Conservation (phyloP, 23 tunicate species). For the Corella eumyota region DNA sequence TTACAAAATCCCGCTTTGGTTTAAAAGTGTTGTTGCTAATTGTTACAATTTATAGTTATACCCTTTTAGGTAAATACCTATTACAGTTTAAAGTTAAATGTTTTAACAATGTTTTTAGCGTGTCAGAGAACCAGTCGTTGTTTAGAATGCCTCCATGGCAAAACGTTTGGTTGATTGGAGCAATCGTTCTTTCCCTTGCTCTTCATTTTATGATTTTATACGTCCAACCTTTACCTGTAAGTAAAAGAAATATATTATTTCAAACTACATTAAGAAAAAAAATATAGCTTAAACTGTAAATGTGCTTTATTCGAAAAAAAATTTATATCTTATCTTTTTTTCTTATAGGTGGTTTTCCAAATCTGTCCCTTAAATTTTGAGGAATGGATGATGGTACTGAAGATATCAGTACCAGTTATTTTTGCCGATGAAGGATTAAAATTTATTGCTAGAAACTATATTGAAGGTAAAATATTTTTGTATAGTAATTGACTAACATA, state of each 20-base stretch:
- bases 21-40: no score
- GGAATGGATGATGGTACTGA: constrained; percentile 94
- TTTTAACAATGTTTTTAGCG: no score
- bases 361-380: constrained; percentile 91
- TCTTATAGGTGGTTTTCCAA: constrained; percentile 84
- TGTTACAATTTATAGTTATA: no score
- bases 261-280: no score
- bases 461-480: constrained; percentile 69
- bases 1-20: no score
- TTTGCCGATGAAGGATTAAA: constrained; percentile 81
- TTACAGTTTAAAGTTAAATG: no score
- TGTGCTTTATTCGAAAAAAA: no score
- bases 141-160: constrained; percentile 97
- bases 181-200: constrained; percentile 90
- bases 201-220: constrained; percentile 95
- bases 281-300: no score
- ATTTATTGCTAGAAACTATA: constrained; percentile 84
- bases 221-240: constrained; percentile 93
- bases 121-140: constrained; percentile 96
- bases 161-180: constrained; percentile 81
- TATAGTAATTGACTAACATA: no score
- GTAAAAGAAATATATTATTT: no score
- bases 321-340: no score
- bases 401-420: constrained; percentile 95
- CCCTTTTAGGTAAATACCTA: background rate